phyloP scores from a whole-genome alignment of 1,140 invertebrate species.

The Orchestia grillus region DNA sequence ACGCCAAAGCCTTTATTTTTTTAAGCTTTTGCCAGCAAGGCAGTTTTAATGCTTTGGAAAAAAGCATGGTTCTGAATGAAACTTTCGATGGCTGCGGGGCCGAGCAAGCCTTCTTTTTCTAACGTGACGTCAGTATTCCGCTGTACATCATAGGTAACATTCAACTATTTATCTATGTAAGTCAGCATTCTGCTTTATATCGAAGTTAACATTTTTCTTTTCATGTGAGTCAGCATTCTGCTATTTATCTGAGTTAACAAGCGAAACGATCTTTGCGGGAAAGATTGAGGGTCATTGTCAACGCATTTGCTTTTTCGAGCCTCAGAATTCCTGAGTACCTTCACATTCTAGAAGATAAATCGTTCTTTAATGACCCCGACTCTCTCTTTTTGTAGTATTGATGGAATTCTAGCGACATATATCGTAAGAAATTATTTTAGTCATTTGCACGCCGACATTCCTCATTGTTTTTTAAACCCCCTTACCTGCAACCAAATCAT shows the following conservation, averaged over 20 bases:
- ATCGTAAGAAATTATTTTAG: neutral
- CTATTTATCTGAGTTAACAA: neutral
- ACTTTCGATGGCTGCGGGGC: neutral
- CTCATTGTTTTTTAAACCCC: neutral
- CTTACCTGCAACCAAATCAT: too few species aligned
- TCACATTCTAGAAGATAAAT: neutral
- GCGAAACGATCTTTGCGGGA: neutral
- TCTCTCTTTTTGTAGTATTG: neutral
- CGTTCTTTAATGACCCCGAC: neutral
- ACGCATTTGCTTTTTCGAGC: neutral
- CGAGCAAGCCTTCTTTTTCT: neutral
- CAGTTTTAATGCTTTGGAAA: neutral
- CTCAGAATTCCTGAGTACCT: neutral
- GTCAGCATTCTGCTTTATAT: neutral
- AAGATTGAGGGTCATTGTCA: neutral
- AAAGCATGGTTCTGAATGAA: neutral
- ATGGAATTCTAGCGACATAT: neutral
- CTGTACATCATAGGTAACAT: neutral
- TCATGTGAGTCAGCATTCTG: neutral
- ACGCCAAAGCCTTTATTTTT: too few species aligned
- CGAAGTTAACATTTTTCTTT: neutral
- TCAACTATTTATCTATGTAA: neutral
- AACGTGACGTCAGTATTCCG: neutral
- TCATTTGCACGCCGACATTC: too few species aligned
- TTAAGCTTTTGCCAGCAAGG: neutral